A percentile compares a stretch with the other conserved stretches of the same genome.
Conservation (phyloP, 1,140 invertebrate species). For the Leptopilina clavipes region DNA sequence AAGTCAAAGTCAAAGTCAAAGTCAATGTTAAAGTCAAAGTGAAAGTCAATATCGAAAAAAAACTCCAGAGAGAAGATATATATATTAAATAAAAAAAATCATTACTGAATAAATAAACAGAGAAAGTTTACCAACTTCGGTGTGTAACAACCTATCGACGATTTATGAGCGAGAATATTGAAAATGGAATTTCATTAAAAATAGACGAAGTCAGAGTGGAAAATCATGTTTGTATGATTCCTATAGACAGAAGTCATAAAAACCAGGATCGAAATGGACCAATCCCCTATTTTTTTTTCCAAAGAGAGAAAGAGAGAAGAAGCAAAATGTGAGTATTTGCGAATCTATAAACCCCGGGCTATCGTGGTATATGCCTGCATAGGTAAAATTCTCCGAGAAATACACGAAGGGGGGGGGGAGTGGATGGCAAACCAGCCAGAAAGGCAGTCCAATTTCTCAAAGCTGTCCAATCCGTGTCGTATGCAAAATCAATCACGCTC, state of each 20-base stretch:
- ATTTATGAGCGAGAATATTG: conserved; percentile 17
- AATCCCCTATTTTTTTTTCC: conserved; percentile 50
- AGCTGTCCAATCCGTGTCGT: conserved; percentile 75
- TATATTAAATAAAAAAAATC: too few relatives aligned
- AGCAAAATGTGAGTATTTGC: conserved; percentile 31
- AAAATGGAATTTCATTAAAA: conserved; percentile 20
- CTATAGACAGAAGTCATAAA: conserved; percentile 65
- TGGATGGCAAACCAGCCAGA: conserved; percentile 60
- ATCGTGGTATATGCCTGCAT: conserved; percentile 22
- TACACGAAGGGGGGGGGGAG: conserved; percentile 34
- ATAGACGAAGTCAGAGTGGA: conserved; percentile 35
- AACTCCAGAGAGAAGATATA: too few relatives aligned
- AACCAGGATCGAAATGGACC: conserved; percentile 65
- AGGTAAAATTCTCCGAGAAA: conserved; percentile 45
- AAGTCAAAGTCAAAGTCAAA: too few relatives aligned
- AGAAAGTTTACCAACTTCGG: not conserved
- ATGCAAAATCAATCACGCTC: conserved; percentile 76
- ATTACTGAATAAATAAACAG: not conserved
- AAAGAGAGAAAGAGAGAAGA: conserved; percentile 49
- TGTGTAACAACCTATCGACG: too few relatives aligned
- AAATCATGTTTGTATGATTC: conserved; percentile 54
- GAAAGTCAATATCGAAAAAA: too few relatives aligned
- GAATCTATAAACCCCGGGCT: conserved; percentile 9
- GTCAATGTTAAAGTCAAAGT: too few relatives aligned
- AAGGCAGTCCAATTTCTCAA: conserved; percentile 75